Evolutionary conservation across 2,888 invertebrate genomes (phyloP).

Genomic region (Himalopsyche japonica): DNA sequence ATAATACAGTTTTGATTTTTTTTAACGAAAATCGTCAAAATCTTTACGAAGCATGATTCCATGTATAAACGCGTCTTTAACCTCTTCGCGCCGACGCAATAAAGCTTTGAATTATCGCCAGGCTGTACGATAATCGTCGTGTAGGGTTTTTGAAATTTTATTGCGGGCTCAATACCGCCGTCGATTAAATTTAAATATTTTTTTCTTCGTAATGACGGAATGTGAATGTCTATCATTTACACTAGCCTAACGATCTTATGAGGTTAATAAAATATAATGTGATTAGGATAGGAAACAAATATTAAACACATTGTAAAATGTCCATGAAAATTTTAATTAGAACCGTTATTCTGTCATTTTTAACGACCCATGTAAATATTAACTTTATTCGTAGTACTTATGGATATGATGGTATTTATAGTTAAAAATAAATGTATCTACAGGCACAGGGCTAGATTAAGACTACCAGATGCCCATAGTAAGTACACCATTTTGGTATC

Average conservation of each 20-base stretch:
- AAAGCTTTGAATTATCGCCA: neutral
- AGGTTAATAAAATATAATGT: neutral
- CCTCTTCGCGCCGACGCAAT: neutral
- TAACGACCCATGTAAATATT: neutral
- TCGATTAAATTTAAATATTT: neutral
- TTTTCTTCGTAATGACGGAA: neutral
- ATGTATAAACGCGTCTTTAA: neutral
- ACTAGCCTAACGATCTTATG: neutral
- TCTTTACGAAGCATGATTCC: too few species aligned
- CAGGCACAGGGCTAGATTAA: too few species aligned
- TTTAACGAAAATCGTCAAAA: too few species aligned
- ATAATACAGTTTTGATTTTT: too few species aligned
- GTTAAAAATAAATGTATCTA: too few species aligned
- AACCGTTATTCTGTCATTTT: neutral
- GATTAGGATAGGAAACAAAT: neutral
- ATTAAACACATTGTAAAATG: neutral
- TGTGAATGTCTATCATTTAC: neutral
- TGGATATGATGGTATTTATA: too few species aligned
- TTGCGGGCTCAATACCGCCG: neutral
- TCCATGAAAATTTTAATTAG: neutral
- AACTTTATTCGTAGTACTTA: too few species aligned
- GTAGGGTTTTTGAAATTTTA: neutral
- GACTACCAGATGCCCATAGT: too few species aligned
- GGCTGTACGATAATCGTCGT: neutral
- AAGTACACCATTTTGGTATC: too few species aligned